Evolutionary conservation across 2,888 invertebrate species (phyloP), one percentile per base, ranked within the genome.

Genomic region (Meganola albula): DNA sequence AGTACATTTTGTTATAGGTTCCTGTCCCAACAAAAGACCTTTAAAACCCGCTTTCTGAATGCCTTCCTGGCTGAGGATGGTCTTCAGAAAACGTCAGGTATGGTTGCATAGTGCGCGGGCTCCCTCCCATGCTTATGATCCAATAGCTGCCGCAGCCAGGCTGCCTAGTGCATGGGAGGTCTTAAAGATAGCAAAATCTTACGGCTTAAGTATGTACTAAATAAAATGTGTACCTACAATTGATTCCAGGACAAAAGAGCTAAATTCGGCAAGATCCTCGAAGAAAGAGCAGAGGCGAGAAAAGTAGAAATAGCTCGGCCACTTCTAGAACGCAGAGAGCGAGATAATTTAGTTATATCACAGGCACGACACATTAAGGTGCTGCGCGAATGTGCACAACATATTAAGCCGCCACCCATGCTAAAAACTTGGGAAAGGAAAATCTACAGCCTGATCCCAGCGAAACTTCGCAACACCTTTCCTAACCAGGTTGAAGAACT

Each of bases 391-490:
- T 88, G 86, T 53, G 90, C 90, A 0, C 74, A 88, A 2, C 72
- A 87, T 41, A 84, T 90, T 25, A 77, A 88, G 23, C 88, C 89
- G 3, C 89, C 90, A 0, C 86, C 87, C 4, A 91, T 91, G 89
- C 78, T 88, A 1, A 78, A 83, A 12, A 80, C 87, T 21, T 90
- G 90, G 72, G 90, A 91, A 65, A 60, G 77, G 5, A 88, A 87
- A 55, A 92, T 93, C 35, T 73, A 84, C 27, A 82, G 74, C 30
- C 86, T 88, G 27, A 83, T 91, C 0, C 88, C 89, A 0, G 61
- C 68, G 0, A 79, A 82, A 27, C 66, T 91, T n/a, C 87, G 88
- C 37, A 70, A 70, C 13, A 83, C 87, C 24, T 92, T 87, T 61
- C 87, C 88, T 0, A 65, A 76, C 12, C 57, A 90, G 1, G 78